Evolutionary conservation across 2,113 vertebrate genomes (phyloP).

Genomic region (Ceuthmochares aereus): DNA sequence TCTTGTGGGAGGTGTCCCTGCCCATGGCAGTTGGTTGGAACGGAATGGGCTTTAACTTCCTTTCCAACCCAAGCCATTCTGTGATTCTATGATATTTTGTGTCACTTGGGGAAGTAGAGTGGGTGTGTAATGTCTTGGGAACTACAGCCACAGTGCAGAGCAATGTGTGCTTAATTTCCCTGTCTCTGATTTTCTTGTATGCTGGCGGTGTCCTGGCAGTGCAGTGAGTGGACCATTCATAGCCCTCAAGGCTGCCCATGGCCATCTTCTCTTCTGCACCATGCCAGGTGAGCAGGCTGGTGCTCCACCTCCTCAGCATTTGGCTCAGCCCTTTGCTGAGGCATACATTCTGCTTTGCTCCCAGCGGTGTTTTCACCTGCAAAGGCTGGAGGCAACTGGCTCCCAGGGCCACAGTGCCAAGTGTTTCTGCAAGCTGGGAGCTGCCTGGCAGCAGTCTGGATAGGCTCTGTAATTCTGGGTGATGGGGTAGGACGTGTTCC

Average conservation of each 20-base stretch:
- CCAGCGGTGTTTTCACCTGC: background rate
- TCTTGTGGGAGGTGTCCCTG: no score
- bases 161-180: background rate
- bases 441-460: fast-evolving
- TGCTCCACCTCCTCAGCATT: background rate
- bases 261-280: background rate
- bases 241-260: background rate
- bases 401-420: background rate
- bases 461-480: background rate
- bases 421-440: background rate
- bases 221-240: background rate
- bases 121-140: background rate
- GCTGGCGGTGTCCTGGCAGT: fast-evolving
- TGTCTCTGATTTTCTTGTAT: background rate
- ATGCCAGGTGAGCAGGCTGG: background rate
- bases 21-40: no score
- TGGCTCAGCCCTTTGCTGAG: fast-evolving
- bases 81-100: no score
- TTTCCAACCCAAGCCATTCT: no score
- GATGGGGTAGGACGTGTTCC: background rate
- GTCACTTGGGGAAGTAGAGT: background rate
- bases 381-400: background rate
- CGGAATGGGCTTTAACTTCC: no score
- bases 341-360: background rate
- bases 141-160: background rate